Base-by-base conservation (phyloP, 2,797 vertebrate species). In the Menidia menidia region DNA sequence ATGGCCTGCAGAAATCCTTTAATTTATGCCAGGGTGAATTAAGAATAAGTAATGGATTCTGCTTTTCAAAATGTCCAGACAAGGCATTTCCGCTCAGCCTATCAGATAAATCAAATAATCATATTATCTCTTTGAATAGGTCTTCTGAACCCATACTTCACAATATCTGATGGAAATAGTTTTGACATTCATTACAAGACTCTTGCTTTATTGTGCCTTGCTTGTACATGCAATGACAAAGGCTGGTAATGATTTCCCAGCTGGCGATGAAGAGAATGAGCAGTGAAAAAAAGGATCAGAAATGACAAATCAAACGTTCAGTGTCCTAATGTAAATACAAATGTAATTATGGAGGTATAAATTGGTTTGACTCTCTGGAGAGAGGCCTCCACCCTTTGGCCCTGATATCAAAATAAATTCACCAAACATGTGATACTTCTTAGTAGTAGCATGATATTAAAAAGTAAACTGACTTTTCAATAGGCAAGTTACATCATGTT, bases 11-110 rank as follows among this genome's bases (percentile, higher is more conserved):
- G 92, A 93, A 93, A 94, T 92, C 88, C 90, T 94, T 93, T 95
- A 93, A 95, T 95, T 94, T 94, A 94, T 95, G 94, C 92, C 90
- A 90, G 90, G 89, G 75, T 93, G 92, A 94, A 94, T 95, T 94
- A 94, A 92, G 91, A 92, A 92, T 80, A 94, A 92, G 90, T 95
- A 94, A 95, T 95, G 93, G 93, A 94, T 95, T 94, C 93, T 90
- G 90, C 92, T 91, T 93, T 92, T 94, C 90, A 92, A 91, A 92
- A 92, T 88, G 93, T 87, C 91, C 89, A 93, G 91, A 92, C 88
- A 87, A 90, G 90, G 92, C 91, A 89, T 94, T 93, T 94, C 91
- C 91, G 88, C 90, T 92, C 89, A 90, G 91, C 92, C 92, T 92
- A 94, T 95, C 92, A 88, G 92, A 89, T 87, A 92, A 94, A 95